Evolutionary conservation across 2,113 vertebrate species (phyloP).

Genomic region (Anguilla japonica): DNA sequence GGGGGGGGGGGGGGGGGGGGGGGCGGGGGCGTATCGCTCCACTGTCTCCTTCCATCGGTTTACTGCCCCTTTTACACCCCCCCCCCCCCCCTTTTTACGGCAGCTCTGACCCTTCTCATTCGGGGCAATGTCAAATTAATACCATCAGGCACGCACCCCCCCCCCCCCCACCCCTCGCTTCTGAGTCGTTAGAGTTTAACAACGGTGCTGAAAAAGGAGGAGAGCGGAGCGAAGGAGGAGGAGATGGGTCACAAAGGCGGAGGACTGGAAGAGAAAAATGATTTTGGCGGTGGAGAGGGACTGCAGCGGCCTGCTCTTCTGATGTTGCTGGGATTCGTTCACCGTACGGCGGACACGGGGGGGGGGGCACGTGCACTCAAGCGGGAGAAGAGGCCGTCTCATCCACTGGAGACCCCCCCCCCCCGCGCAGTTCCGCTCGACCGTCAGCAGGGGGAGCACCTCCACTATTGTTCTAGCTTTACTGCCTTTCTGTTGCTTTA

Average conservation of each 20-base stretch:
- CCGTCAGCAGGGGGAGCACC: constrained; percentile 92
- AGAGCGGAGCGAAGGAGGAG: constrained; percentile 7
- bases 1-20: constrained; percentile 72
- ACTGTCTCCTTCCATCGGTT: constrained; percentile 81
- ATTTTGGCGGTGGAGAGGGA: constrained; percentile 49
- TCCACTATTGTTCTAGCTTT: constrained; percentile 80
- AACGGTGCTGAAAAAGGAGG: constrained; percentile 66
- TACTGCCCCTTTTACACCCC: constrained; percentile 71
- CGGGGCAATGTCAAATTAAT: constrained; percentile 81
- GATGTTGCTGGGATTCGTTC: constrained; percentile 56
- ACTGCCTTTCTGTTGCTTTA: constrained; percentile 42
- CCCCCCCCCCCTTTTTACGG: constrained; percentile 57
- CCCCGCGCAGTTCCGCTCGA: constrained; percentile 66
- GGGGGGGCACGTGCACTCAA: constrained; percentile 61
- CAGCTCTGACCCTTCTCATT: constrained; percentile 77
- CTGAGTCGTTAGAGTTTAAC: constrained; percentile 75
- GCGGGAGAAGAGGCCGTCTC: constrained; percentile 66
- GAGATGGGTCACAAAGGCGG: constrained; percentile 71
- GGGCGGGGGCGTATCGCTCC: constrained; percentile 78
- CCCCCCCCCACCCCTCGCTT: constrained; percentile 45
- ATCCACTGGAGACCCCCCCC: constrained; percentile 36
- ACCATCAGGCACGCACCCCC: constrained; percentile 77
- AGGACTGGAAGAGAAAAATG: constrained; percentile 52
- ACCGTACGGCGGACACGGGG: constrained; percentile 47
- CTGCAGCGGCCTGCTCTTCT: background rate